A percentile compares a stretch with the other conserved stretches of the same genome.
phyloP scores from a whole-genome alignment of 2,113 vertebrate species.

The Colius striatus region DNA sequence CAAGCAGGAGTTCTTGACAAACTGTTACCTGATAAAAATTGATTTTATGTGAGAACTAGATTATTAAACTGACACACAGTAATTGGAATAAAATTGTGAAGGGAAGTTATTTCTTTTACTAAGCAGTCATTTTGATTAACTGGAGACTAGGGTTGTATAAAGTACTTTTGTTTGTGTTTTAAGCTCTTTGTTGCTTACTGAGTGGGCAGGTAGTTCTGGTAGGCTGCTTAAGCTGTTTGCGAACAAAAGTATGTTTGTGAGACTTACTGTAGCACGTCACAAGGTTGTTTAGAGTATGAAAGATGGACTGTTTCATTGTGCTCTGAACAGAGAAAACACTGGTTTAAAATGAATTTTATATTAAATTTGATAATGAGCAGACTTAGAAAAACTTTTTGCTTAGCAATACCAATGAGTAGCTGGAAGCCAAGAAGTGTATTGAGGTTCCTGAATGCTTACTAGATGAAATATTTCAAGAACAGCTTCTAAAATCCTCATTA shows the following conservation, averaged over 20 bases:
- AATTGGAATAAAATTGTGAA: neutral
- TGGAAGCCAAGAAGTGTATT: neutral
- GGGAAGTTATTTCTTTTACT: neutral
- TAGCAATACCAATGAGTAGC: neutral
- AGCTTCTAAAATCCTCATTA: neutral
- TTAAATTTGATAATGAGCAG: neutral
- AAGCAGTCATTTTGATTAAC: neutral
- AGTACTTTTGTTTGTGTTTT: neutral
- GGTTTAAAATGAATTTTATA: neutral
- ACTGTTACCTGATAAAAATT: neutral
- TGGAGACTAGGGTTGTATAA: neutral
- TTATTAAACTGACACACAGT: neutral
- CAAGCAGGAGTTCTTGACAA: neutral
- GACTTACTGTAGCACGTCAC: constrained; percentile 7
- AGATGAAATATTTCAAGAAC: neutral
- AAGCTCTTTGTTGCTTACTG: constrained; percentile 21
- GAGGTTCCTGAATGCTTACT: neutral
- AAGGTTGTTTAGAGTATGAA: constrained; percentile 35
- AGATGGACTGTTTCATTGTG: constrained; percentile 22
- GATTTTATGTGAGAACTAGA: neutral
- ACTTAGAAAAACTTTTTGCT: neutral
- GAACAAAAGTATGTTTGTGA: constrained; percentile 43
- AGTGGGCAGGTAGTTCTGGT: constrained; percentile 27
- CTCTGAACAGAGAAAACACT: neutral
- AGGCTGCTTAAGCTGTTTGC: constrained; percentile 35